Percentiles rank a stretch among this genome's conserved stretches.
Conservation (phyloP, 1,140 invertebrate genomes). For the Trichogramma pretiosum region DNA sequence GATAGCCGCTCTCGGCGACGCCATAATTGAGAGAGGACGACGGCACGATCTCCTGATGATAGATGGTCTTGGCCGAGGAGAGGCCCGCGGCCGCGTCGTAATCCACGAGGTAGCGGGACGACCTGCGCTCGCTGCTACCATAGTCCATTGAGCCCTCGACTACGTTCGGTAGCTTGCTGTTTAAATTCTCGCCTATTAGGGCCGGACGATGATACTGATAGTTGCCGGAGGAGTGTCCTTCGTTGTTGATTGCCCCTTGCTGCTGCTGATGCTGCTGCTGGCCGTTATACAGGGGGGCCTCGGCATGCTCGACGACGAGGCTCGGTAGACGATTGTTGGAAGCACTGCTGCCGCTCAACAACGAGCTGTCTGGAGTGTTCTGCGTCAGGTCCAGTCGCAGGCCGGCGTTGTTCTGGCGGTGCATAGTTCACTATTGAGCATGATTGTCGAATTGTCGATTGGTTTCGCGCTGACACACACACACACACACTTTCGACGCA, state of each 20-base stretch:
- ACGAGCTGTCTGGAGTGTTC: conserved; percentile 43
- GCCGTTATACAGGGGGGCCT: conserved; percentile 10
- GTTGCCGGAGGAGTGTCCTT: conserved; percentile 23
- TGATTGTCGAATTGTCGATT: conserved; percentile 26
- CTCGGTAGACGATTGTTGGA: conserved; percentile 34
- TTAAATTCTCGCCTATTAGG: conserved; percentile 38
- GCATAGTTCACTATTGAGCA: conserved; percentile 42
- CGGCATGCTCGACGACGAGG: conserved; percentile 42
- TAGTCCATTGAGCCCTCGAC: conserved; percentile 54
- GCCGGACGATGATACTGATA: no score
- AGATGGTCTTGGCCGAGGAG: conserved; percentile 8
- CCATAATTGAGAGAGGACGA: conserved; percentile 17
- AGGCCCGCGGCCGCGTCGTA: conserved; percentile 4
- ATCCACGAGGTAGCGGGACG: conserved; percentile 42
- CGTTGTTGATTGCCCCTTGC: conserved; percentile 19
- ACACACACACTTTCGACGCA: no score
- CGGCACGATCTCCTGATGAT: neutral
- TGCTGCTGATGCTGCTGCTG: conserved; percentile 18
- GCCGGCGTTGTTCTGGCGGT: conserved; percentile 40
- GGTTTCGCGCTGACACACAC: neutral
- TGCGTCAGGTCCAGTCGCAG: conserved; percentile 43
- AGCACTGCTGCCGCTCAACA: no score
- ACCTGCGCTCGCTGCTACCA: conserved; percentile 48
- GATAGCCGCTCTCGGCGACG: conserved; percentile 24
- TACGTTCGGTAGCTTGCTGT: conserved; percentile 43